Percentiles rank a stretch among this genome's conserved stretches.
Conservation (phyloP, 2,113 vertebrate genomes). For the Thymallus thymallus region DNA sequence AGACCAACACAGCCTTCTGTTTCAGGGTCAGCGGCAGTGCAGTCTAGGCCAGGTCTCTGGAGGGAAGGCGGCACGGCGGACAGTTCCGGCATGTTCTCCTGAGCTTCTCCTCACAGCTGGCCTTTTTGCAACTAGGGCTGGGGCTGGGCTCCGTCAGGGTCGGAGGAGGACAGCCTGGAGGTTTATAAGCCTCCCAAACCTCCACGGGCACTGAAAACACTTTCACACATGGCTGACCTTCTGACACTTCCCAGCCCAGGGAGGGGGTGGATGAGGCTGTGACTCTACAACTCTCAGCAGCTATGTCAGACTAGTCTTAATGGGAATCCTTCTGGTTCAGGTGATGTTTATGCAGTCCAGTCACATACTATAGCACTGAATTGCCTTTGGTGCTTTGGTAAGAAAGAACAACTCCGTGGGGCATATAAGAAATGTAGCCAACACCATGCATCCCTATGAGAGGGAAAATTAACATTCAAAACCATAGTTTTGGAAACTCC, state of each 20-base stretch:
- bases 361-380: neutral
- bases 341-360: neutral
- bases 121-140: neutral
- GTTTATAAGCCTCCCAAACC: conserved; percentile 16
- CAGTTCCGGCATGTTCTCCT: conserved; percentile 18
- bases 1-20: conserved; percentile 3
- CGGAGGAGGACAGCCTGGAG: conserved; percentile 16
- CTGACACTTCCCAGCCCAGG: conserved; percentile 8
- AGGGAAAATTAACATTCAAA: conserved; percentile 25
- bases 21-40: conserved; percentile 47
- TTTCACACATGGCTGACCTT: neutral
- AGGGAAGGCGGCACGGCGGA: conserved; percentile 6
- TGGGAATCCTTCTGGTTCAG: neutral
- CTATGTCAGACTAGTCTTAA: neutral
- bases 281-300: conserved; percentile 2
- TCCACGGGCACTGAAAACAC: conserved; percentile 18
- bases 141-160: neutral
- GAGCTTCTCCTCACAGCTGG: conserved; percentile 25
- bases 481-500: neutral
- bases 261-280: neutral
- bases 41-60: conserved; percentile 21
- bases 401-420: neutral
- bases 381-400: neutral
- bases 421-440: neutral
- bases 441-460: neutral